Base-by-base conservation (phyloP, 2,797 vertebrate species). In the Catamblyrhynchus diadema region DNA sequence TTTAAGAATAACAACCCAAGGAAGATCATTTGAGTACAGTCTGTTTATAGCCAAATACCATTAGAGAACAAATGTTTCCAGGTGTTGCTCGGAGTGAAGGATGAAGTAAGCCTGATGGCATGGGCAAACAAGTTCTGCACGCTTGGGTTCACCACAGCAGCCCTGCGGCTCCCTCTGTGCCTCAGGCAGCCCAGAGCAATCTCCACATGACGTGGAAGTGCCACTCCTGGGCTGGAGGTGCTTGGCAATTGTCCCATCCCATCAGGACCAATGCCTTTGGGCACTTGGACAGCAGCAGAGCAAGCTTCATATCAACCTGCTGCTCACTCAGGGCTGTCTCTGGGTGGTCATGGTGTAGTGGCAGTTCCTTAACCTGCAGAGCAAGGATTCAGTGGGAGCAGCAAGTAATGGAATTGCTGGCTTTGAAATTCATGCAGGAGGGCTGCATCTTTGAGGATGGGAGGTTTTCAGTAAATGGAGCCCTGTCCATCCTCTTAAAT, bases 81-180 rank as follows among this genome's bases (percentile, higher is more conserved):
- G 88, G 90, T 79, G 65, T 72, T 91, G 28, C 75, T 87, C 0
- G 0, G 56, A 72, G 35, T 18, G 72, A 54, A 57, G 45, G 70
- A 30, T 79, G 83, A 92, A 88, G 70, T 79, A 88, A 81, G 61
- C 30, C 73, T 69, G 61, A 81, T 82, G 77, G 47, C 61, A 67
- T 4, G 47, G 79, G 79, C 88, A 91, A 67, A 88, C 69, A 86
- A 82, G 57, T 93, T 88, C 72, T 78, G 8, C 45, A 53, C 0
- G 6, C 86, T 28, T 23, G 73, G 37, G n/a, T 51, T 83, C 53
- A 64, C 41, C 72, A n/a, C 50, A 67, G 69, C 67, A 60, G 2
- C 82, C 24, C 30, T 1, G 6, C 0, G 0, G 71, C 60, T 82
- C n/a, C 45, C 56, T 54, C 4, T 0, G 0, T 62, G 81, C 74